Evolutionary conservation across 2,888 invertebrate genomes (phyloP).

Genomic region (Drosophila dives): DNA sequence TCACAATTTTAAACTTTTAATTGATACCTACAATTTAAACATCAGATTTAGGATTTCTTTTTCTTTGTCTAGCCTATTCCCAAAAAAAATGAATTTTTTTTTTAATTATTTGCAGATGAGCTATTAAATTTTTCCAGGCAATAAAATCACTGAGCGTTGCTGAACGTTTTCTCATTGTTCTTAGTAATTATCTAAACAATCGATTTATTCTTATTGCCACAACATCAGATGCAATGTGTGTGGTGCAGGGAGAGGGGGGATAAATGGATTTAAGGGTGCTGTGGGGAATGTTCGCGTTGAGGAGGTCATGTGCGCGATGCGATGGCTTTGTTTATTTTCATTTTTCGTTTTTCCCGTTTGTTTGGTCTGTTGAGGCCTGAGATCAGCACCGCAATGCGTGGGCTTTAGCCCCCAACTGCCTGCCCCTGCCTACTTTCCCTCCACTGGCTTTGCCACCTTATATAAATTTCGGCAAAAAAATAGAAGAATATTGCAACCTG

Average conservation of each 20-base stretch:
- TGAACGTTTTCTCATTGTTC: slow-evolving; percentile 38
- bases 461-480: slow-evolving; percentile 38
- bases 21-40: not conserved
- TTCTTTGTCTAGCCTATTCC: not conserved
- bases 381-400: slow-evolving; percentile 60
- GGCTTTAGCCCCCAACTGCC: slow-evolving; percentile 6
- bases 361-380: slow-evolving; percentile 40
- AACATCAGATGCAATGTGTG: slow-evolving; percentile 14
- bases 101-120: slow-evolving; percentile 3
- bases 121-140: slow-evolving; percentile 40
- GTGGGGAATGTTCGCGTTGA: slow-evolving; percentile 45
- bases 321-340: slow-evolving; percentile 35
- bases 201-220: slow-evolving; percentile 59
- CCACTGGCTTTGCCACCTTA: not conserved
- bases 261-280: slow-evolving; percentile 10
- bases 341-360: slow-evolving; percentile 16
- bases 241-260: not conserved
- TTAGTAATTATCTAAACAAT: slow-evolving; percentile 65
- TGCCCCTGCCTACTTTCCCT: not conserved
- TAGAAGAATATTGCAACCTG: slow-evolving; percentile 65
- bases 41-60: not conserved
- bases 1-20: not conserved
- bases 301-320: slow-evolving; percentile 60
- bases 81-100: not conserved
- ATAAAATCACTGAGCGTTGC: slow-evolving; percentile 51